Percentiles rank a stretch among this genome's conserved stretches.
phyloP scores from a whole-genome alignment of 2,797 vertebrate species.

The Coracias cyanogaster region DNA sequence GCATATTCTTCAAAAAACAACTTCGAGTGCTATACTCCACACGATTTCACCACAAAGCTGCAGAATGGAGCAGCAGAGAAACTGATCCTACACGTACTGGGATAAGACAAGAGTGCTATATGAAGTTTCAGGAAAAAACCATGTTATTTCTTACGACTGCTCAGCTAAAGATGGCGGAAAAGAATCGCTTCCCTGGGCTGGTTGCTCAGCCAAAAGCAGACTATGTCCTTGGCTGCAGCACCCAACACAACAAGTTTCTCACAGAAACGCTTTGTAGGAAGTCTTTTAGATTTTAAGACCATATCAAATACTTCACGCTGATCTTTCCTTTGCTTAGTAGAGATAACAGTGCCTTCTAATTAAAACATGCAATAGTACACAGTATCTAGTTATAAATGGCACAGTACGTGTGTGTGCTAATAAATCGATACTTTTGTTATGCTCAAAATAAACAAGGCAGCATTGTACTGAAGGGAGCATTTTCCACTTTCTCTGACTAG shows the following conservation, averaged over 20 bases:
- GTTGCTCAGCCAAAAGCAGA: not conserved
- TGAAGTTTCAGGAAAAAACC: not conserved
- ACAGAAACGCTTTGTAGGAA: not conserved
- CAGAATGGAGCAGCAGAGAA: not conserved
- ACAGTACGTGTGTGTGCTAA: not conserved
- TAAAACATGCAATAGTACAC: not conserved
- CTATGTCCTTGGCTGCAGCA: not conserved
- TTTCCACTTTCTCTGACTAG: not conserved
- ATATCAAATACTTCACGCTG: not conserved
- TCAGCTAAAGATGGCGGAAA: not conserved
- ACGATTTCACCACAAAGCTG: not conserved
- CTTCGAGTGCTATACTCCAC: not conserved
- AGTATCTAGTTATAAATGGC: not conserved
- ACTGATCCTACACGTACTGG: not conserved
- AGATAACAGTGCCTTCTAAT: not conserved
- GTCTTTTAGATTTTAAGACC: not conserved
- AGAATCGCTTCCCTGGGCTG: rapidly evolving
- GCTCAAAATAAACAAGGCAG: not conserved
- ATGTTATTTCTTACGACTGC: not conserved
- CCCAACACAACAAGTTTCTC: not conserved
- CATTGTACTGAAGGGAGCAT: not conserved
- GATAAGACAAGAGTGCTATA: not conserved
- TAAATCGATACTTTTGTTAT: not conserved
- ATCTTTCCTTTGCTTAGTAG: not conserved
- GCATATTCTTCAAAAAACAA: not conserved